phyloP scores from a whole-genome alignment of 2,113 vertebrate species.

The Garra rufa region DNA sequence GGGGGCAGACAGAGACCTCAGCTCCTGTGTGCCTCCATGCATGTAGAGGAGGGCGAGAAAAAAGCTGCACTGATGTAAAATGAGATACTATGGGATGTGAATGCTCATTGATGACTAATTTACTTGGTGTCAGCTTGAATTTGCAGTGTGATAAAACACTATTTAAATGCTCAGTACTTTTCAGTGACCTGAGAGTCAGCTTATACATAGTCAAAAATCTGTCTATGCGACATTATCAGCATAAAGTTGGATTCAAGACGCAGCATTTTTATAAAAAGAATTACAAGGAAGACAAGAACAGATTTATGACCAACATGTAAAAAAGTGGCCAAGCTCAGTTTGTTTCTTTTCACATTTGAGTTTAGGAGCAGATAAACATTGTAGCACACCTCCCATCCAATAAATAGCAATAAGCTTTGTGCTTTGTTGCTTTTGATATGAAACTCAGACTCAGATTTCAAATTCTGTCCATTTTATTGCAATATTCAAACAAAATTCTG shows the following conservation, averaged over 20 bases:
- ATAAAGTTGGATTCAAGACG: background rate
- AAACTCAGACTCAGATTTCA: no score
- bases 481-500: no score
- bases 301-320: background rate
- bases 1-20: background rate
- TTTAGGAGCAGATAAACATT: background rate
- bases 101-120: constrained; percentile 50
- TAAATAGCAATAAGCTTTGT: no score
- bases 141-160: constrained; percentile 47
- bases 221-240: background rate
- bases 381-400: no score
- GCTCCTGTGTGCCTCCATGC: background rate
- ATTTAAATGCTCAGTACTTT: constrained; percentile 52
- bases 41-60: background rate
- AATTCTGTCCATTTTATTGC: no score
- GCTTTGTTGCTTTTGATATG: no score
- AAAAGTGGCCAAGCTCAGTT: background rate
- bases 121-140: constrained; percentile 54
- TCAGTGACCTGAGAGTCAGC: constrained; percentile 29
- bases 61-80: constrained; percentile 38
- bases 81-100: constrained; percentile 34
- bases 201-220: background rate
- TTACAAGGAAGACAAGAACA: background rate
- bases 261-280: constrained; percentile 4
- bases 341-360: background rate